Evolutionary conservation across 2,797 vertebrate genomes (phyloP).

Genomic region (Odontamblyopus rebecca): DNA sequence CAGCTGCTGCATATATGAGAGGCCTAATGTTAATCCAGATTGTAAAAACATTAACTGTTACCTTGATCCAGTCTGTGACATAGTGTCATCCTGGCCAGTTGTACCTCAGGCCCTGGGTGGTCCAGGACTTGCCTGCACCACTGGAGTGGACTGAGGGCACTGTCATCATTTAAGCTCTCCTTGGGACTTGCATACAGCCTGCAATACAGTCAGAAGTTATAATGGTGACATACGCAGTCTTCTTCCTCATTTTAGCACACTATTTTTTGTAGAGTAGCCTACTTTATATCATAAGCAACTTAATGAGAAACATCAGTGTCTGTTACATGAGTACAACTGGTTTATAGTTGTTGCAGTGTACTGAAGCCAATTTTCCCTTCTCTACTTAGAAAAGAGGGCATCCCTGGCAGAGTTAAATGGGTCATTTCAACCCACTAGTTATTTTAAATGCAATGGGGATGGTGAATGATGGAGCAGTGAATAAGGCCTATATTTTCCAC

Average conservation of each 20-base stretch:
- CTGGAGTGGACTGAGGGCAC: slow-evolving; percentile 84
- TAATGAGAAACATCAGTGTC: not conserved
- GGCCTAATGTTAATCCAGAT: slow-evolving; percentile 32
- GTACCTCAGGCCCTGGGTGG: slow-evolving; percentile 90
- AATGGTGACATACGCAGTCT: not conserved
- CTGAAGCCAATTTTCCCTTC: not conserved
- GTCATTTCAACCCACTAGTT: slow-evolving; percentile 33
- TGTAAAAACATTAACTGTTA: slow-evolving; percentile 60
- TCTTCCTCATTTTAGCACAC: not conserved
- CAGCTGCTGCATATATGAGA: slow-evolving; percentile 18
- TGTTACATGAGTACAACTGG: not conserved
- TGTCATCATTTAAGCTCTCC: slow-evolving; percentile 74
- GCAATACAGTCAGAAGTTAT: slow-evolving; percentile 49
- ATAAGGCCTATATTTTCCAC: slow-evolving; percentile 54
- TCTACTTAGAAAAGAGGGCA: not conserved
- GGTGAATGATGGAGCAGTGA: slow-evolving; percentile 30
- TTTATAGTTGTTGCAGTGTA: slow-evolving; percentile 5
- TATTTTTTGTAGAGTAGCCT: not conserved
- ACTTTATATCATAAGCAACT: not conserved
- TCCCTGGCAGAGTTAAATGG: slow-evolving; percentile 33
- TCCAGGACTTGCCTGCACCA: slow-evolving; percentile 96
- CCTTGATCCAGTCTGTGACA: slow-evolving; percentile 97
- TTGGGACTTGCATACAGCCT: slow-evolving; percentile 91
- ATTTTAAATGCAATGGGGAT: slow-evolving; percentile 38
- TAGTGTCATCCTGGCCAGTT: slow-evolving; percentile 91